Conservation (phyloP, 2,113 vertebrate genomes). For the Vanacampus margaritifer region DNA sequence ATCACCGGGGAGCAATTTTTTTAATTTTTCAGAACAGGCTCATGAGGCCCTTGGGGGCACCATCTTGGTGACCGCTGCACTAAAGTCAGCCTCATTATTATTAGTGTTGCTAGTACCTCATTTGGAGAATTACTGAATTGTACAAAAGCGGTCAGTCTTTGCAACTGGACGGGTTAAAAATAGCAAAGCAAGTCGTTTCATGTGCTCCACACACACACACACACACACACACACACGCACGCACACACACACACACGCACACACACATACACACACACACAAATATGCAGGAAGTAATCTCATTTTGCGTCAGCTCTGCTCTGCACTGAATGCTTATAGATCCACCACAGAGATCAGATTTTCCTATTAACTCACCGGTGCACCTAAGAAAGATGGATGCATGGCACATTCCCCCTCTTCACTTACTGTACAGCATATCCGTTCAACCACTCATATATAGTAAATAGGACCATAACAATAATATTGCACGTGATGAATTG, state of each 20-base stretch:
- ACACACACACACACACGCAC: too few species aligned
- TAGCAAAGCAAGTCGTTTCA: neutral
- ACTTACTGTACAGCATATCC: neutral
- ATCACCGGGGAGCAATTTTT: too few species aligned
- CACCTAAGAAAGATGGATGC: constrained; percentile 40
- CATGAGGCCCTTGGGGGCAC: too few species aligned
- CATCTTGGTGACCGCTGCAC: too few species aligned
- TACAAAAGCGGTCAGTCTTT: neutral
- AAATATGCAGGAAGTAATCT: constrained; percentile 14
- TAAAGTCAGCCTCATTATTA: too few species aligned
- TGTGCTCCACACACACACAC: constrained; percentile 9
- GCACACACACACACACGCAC: too few species aligned
- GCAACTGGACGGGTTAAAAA: neutral
- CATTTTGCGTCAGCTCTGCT: constrained; percentile 20
- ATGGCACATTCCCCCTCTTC: constrained; percentile 18
- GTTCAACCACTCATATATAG: constrained; percentile 21
- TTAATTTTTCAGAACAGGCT: too few species aligned
- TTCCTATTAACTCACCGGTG: constrained; percentile 46
- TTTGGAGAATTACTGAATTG: neutral
- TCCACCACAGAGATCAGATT: constrained; percentile 39
- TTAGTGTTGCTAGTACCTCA: too few species aligned
- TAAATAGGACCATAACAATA: constrained; percentile 40
- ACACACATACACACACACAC: too few species aligned
- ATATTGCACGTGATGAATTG: constrained; percentile 51
- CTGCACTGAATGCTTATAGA: constrained; percentile 45